These are phyloP conservation scores for Mizuhopecten yessoensis DNA, from an alignment of 1,140 invertebrate genomes.

Conservation along the genomic window DNA sequence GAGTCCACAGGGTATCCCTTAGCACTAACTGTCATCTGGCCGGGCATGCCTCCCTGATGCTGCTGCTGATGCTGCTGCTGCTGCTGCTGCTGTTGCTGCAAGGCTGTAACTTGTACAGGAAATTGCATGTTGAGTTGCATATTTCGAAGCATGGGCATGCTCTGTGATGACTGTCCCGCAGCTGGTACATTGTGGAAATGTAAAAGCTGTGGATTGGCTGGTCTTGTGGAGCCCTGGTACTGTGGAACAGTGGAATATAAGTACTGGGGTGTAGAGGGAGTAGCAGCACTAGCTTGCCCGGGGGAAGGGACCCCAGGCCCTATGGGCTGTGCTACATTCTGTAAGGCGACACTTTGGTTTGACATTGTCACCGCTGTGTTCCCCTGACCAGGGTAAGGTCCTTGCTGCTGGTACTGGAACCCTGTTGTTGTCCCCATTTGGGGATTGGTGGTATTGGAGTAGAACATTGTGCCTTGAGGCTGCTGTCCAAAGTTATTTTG, in stretches of 20 bases:
- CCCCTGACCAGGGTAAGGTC: neutral
- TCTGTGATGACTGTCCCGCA: constrained; percentile 52
- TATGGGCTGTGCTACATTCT: constrained; percentile 56
- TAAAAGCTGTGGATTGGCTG: constrained; percentile 55
- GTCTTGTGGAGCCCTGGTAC: constrained; percentile 46
- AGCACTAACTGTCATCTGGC: constrained; percentile 60
- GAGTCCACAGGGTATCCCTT: constrained; percentile 55
- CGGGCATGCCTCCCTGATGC: constrained; percentile 48
- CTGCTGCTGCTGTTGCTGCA: constrained; percentile 47
- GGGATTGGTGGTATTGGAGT: constrained; percentile 49
- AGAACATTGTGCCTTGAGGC: constrained; percentile 53
- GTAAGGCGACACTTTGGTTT: constrained; percentile 41
- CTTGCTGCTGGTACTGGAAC: constrained; percentile 18
- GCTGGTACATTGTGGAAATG: constrained; percentile 59
- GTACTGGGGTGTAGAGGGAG: constrained; percentile 57
- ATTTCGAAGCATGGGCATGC: constrained; percentile 59
- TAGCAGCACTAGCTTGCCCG: constrained; percentile 36
- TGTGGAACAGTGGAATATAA: constrained; percentile 59
- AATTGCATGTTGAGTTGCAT: constrained; percentile 65
- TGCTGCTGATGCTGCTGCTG: constrained; percentile 34
- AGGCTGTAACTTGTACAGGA: constrained; percentile 39
- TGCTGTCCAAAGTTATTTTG: constrained; percentile 53
- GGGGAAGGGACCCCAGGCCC: constrained; percentile 40
- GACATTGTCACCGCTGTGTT: constrained; percentile 57
- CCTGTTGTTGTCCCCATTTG: constrained; percentile 8